Percentiles rank a stretch among this genome's conserved stretches.
Evolutionary conservation across 2,888 invertebrate genomes (phyloP).

Genomic region (Portevinia maculata): DNA sequence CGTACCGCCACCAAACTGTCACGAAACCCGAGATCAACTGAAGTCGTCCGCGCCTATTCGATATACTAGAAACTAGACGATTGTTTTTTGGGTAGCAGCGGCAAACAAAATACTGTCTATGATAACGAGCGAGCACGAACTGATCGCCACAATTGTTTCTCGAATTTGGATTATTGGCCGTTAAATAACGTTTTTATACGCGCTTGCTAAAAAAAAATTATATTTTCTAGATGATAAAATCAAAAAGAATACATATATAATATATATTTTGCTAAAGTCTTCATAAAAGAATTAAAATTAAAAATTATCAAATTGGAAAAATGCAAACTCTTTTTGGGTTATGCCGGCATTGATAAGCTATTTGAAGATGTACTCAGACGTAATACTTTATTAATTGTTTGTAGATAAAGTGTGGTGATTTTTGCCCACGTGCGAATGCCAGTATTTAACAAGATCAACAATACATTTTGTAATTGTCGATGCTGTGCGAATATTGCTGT

Average conservation of each 20-base stretch:
- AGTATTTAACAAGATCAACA: not conserved
- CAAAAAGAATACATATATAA: not conserved
- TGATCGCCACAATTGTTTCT: conserved; percentile 28
- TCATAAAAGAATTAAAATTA: conserved; percentile 22
- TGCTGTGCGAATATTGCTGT: no score
- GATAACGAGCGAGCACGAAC: conserved; percentile 18
- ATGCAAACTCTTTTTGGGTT: conserved; percentile 13
- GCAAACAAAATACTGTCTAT: conserved; percentile 21
- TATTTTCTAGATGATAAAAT: conserved; percentile 20
- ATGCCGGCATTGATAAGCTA: conserved; percentile 47
- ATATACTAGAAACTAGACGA: conserved; percentile 26
- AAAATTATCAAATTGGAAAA: conserved; percentile 18
- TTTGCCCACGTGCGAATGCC: conserved; percentile 14
- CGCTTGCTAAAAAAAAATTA: conserved; percentile 22
- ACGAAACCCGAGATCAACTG: conserved; percentile 55
- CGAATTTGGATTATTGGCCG: conserved; percentile 30
- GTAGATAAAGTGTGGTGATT: not conserved
- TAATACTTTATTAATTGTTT: not conserved
- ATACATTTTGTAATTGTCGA: no score
- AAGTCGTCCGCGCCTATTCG: conserved; percentile 23
- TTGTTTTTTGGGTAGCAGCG: not conserved
- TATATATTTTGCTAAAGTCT: conserved; percentile 20
- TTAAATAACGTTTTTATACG: conserved; percentile 55
- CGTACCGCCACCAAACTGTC: conserved; percentile 36
- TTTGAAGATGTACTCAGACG: not conserved